Evolutionary conservation across 2,888 invertebrate species (phyloP).

Genomic region (Shargacucullia verbasci): DNA sequence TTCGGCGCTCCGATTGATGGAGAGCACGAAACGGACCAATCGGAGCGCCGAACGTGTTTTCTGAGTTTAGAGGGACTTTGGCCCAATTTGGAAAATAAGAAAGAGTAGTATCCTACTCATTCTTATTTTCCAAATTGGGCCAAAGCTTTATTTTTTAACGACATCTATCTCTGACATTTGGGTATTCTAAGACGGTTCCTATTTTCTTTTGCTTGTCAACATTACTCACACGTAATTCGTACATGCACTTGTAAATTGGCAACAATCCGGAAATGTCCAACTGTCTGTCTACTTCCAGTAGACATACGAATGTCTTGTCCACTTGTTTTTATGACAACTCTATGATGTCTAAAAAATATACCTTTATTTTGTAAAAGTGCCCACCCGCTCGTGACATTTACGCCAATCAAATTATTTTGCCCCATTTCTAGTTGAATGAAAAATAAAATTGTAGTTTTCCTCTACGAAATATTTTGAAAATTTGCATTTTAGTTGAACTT

Average conservation of each 20-base stretch:
- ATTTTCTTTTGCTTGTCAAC: not conserved
- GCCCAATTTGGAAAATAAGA: no score
- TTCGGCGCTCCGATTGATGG: no score
- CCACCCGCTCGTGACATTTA: conserved; percentile 28
- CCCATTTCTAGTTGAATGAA: conserved; percentile 19
- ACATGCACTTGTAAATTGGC: conserved; percentile 21
- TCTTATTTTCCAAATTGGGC: no score
- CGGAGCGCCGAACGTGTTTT: no score
- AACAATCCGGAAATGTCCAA: conserved; percentile 35
- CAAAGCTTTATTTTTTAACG: no score
- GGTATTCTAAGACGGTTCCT: no score
- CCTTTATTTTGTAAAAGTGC: conserved; percentile 25
- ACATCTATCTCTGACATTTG: no score
- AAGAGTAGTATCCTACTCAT: no score
- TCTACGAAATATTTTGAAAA: not conserved
- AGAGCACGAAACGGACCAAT: no score
- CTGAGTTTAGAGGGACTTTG: no score
- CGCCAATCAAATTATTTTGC: conserved; percentile 38
- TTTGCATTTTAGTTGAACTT: not conserved
- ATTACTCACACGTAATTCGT: conserved; percentile 3
- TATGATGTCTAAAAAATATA: conserved; percentile 24
- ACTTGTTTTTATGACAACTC: conserved; percentile 40
- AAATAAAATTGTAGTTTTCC: not conserved
- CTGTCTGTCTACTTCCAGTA: conserved; percentile 18
- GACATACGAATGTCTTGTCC: conserved; percentile 24